Conservation (phyloP, 2,113 vertebrate species). For the Planiliza haematocheilus region DNA sequence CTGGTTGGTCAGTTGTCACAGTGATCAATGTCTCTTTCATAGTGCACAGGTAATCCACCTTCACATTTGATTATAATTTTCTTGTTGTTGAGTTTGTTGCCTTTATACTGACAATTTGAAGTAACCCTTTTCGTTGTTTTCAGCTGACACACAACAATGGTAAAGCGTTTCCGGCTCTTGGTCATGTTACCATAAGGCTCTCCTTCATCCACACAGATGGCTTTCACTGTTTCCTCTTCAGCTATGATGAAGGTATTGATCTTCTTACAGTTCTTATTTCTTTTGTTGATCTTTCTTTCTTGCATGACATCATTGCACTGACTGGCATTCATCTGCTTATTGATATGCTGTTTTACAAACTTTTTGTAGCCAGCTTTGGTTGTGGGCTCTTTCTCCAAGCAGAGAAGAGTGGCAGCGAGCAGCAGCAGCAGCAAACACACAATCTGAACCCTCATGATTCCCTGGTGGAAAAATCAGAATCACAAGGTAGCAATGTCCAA, state of each 20-base stretch:
- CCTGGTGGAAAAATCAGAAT: too few relatives aligned
- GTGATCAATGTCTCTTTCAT: background rate
- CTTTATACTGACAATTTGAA: background rate
- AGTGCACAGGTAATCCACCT: too few relatives aligned
- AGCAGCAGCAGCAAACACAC: conserved; percentile 8
- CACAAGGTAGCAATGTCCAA: too few relatives aligned
- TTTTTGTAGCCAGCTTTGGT: accelerated
- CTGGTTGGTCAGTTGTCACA: background rate
- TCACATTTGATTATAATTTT: too few relatives aligned
- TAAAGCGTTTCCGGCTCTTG: background rate
- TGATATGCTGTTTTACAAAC: background rate
- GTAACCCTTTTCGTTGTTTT: accelerated
- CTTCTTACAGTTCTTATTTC: background rate
- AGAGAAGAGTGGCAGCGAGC: background rate
- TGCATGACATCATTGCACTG: background rate
- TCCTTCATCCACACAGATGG: background rate
- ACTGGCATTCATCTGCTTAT: accelerated
- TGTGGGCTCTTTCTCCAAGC: accelerated
- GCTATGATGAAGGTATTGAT: background rate
- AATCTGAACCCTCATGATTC: too few relatives aligned
- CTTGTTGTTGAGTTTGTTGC: accelerated
- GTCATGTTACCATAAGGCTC: background rate
- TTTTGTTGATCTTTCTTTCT: too few relatives aligned
- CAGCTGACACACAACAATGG: background rate
- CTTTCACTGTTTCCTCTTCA: accelerated